Evolutionary conservation across 2,888 invertebrate genomes (phyloP), one percentile per base, ranked within the genome.

Genomic region (Volucella bombylans): DNA sequence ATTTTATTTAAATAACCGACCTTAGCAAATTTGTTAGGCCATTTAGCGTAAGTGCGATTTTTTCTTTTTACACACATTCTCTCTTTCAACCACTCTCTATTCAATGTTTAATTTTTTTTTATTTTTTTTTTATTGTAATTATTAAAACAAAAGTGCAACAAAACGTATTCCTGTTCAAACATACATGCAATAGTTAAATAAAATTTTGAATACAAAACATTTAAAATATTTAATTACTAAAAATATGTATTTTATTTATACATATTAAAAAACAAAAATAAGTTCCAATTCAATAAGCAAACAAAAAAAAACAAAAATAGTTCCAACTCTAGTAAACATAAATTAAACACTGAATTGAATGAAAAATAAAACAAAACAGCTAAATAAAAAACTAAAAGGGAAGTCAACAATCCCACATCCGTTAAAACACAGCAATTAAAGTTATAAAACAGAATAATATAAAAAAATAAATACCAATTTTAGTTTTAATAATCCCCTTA

Each of bases 151-250:
- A 65, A 65, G 80, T 74, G 79, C 80, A 83, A 80, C 80, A 79
- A 69, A 73, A 80, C 65, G 47, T 55, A 83, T 83, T 83, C 80
- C 80, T 83, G 83, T 83, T 83, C 59, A 76, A 54, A 72, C 38
- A 61, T 43, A 74, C 73, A 74, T 76, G 83, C 83, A 80, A 83
- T 83, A 80, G 80, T 65, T 74, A 79, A 83, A 80, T 80, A 55
- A 74, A 59, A 47, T 71, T 73, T 79, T 72, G 50, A 72, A 68
- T 59, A 61, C 68, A 79, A 68, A 69, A 61, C 57, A 79, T n/a
- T 74, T 61, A 69, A 82, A 73, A 78, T 64, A 57, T 74, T 73
- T 74, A 71, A 67, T 69, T 31, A 31, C 31, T n/a, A 62, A 72
- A 67, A 1, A 18, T 50, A 67, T 69, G 61, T 77, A 62, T 69